Evolutionary conservation across 2,113 vertebrate species (phyloP), one percentile per base, ranked within the genome.

Genomic region (Ceuthmochares aereus): DNA sequence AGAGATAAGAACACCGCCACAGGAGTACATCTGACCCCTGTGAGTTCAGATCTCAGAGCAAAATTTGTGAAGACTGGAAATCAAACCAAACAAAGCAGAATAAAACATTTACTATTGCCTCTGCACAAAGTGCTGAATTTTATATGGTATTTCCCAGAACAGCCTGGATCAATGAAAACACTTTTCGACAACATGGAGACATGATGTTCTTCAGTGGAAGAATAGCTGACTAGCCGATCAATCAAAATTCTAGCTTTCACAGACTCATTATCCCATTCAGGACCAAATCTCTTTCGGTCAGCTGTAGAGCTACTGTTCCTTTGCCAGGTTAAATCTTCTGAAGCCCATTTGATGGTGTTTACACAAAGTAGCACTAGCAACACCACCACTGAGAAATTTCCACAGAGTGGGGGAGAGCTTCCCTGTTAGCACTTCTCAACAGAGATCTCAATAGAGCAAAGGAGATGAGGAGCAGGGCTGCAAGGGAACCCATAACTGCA

Each of bases 21-120:
- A 73, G 13, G 30, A 74, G 19, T 30, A n/a, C 0, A 1, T 32
- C 32, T 47, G 37, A 2, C 9, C 3, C 21, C 29, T 77, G 9
- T 49, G 37, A 40, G 11, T 89, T 90, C n/a, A 54, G 32, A 16
- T 70, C 30, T 51, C 23, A 16, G 47, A 76, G 75, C 18, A 83
- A 92, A 80, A 80, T 36, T 70, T 21, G 21, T 12, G 37, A 90
- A 92, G 20, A 12, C 11, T 88, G 52, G n/a, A 72, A 92, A 92
- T 86, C 30, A 51, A 85, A 49, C 2, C 0, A 10, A 82, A 56
- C 0, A 2, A 81, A 90, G 6, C 5, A 14, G 70, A 89, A 79
- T 77, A 85, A 82, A 93, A 80, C 56, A 86, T 75, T 92, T 84
- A 77, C 34, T 54, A 18, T 21, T 32, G 23, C 81, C n/a, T 72